Evolutionary conservation across 2,888 invertebrate genomes (phyloP).

Genomic region (Trissonchulus latispiculum): DNA sequence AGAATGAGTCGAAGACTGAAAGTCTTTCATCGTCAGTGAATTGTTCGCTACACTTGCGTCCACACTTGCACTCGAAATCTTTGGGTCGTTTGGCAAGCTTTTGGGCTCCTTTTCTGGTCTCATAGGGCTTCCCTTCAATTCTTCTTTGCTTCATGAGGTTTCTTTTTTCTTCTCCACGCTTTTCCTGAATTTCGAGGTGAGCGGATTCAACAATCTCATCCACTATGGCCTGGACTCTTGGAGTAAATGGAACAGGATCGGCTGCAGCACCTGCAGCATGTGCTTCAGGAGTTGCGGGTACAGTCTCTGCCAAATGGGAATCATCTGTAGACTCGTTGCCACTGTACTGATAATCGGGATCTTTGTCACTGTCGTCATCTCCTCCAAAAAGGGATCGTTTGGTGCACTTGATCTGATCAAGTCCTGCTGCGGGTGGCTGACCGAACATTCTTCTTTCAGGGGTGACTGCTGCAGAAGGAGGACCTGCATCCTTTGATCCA

Average conservation of each 20-base stretch:
- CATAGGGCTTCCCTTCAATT: background rate
- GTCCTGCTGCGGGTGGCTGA: background rate
- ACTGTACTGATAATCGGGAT: background rate
- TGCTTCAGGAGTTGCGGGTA: background rate
- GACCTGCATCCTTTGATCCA: no score
- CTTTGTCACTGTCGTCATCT: background rate
- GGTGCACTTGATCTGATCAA: background rate
- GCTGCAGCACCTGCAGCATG: no score
- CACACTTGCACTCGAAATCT: background rate
- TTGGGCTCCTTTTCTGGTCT: background rate
- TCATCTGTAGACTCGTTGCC: no score
- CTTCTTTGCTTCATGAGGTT: background rate
- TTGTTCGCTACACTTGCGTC: background rate
- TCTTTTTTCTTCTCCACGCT: background rate
- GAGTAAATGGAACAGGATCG: no score
- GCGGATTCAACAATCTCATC: background rate
- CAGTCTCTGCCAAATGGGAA: background rate
- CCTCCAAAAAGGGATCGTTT: no score
- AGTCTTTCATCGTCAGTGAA: background rate
- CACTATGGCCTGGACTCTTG: background rate
- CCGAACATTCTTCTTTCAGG: background rate
- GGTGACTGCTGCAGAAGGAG: no score
- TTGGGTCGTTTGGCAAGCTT: background rate
- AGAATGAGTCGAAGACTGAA: no score
- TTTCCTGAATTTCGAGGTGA: background rate